These are phyloP conservation scores for Crocuta crocuta DNA, from an alignment of 2,113 vertebrate genomes.

Conservation along the genomic window DNA sequence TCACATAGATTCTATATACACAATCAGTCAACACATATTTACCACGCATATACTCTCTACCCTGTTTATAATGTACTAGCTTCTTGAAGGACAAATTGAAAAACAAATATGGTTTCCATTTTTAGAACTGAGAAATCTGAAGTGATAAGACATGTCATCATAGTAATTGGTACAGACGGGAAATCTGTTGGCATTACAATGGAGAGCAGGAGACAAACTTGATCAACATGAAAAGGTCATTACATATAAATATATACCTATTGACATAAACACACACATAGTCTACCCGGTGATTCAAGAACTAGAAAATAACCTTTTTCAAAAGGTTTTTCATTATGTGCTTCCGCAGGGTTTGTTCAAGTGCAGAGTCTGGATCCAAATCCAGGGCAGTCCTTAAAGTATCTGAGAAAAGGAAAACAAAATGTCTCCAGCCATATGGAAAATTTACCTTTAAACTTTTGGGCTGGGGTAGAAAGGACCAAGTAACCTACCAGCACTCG, in stretches of 20 bases:
- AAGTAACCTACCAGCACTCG: conserved; percentile 67
- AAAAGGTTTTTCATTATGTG: conserved; percentile 79
- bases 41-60: neutral
- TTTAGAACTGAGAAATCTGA: conserved; percentile 47
- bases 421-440: neutral
- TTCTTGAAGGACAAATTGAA: conserved; percentile 22
- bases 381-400: conserved; percentile 71
- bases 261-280: neutral
- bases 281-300: neutral
- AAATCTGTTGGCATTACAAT: neutral
- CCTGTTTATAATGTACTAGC: neutral
- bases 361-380: conserved; percentile 64
- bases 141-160: neutral
- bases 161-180: neutral
- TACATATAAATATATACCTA: neutral
- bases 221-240: neutral
- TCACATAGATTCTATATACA: neutral
- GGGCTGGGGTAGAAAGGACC: neutral
- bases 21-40: neutral
- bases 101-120: conserved; percentile 16
- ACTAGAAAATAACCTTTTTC: conserved; percentile 75
- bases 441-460: conserved; percentile 16
- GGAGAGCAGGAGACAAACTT: neutral
- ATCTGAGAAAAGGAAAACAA: conserved; percentile 60
- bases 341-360: conserved; percentile 73